These are phyloP conservation scores for Poeciliopsis prolifica DNA, from an alignment of 2,113 vertebrate genomes.

Conservation along the genomic window DNA sequence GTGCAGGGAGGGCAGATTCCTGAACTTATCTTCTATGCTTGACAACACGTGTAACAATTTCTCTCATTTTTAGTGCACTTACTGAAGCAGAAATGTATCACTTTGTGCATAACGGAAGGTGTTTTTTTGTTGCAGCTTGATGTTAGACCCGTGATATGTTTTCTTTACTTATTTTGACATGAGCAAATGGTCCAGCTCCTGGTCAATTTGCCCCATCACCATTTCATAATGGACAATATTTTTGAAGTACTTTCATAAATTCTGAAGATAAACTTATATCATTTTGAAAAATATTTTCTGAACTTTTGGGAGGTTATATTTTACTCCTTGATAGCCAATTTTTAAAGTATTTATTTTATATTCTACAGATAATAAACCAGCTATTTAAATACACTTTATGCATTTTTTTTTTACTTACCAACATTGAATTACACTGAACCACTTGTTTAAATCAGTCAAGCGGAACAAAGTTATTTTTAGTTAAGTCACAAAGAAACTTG, in stretches of 20 bases:
- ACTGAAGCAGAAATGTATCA: constrained; percentile 32
- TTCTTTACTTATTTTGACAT: constrained; percentile 45
- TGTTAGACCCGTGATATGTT: constrained; percentile 27
- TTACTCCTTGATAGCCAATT: too few relatives aligned
- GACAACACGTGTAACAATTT: constrained; percentile 59
- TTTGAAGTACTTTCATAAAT: neutral
- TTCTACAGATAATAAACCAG: too few relatives aligned
- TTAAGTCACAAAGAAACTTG: too few relatives aligned
- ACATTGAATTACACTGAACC: too few relatives aligned
- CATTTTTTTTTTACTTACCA: too few relatives aligned
- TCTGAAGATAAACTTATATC: neutral
- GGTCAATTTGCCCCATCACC: neutral
- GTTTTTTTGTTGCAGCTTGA: constrained; percentile 56
- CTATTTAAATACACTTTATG: too few relatives aligned
- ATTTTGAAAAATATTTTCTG: too few relatives aligned
- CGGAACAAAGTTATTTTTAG: too few relatives aligned
- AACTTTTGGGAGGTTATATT: too few relatives aligned
- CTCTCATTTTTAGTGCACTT: constrained; percentile 42
- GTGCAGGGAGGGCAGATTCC: constrained; percentile 98
- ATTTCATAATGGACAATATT: neutral
- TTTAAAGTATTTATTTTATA: too few relatives aligned
- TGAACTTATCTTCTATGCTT: constrained; percentile 97
- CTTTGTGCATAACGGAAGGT: constrained; percentile 50
- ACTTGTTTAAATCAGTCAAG: too few relatives aligned
- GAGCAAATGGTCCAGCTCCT: constrained; percentile 29